Evolutionary conservation across 2,888 invertebrate species (phyloP).

Genomic region (Meliscaeva auricollis): DNA sequence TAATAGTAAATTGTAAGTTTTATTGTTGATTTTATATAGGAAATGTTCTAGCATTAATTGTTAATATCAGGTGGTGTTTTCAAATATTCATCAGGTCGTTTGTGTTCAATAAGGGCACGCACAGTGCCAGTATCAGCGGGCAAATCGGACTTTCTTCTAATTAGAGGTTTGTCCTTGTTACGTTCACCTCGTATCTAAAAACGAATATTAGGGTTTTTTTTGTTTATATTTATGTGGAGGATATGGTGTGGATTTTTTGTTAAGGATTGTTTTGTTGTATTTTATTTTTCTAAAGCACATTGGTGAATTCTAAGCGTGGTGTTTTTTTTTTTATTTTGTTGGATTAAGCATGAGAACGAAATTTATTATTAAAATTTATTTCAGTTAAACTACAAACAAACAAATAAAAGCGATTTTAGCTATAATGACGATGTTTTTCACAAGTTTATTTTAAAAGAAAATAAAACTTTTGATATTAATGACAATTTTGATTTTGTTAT

Average conservation of each 20-base stretch:
- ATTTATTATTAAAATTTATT: constrained; percentile 28
- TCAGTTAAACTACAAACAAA: constrained; percentile 66
- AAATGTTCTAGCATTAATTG: constrained; percentile 88
- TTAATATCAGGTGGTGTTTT: constrained; percentile 93
- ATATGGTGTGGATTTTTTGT: constrained; percentile 53
- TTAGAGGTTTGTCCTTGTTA: constrained; percentile 93
- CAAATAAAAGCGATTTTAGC: constrained; percentile 57
- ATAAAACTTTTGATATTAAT: constrained; percentile 3
- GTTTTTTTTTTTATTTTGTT: neutral
- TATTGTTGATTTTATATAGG: constrained; percentile 53
- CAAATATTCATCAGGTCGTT: constrained; percentile 95
- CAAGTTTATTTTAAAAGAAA: neutral
- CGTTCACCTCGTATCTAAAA: constrained; percentile 84
- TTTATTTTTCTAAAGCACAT: constrained; percentile 56
- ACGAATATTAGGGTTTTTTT: constrained; percentile 59
- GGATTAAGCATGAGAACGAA: constrained; percentile 56
- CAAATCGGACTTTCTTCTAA: constrained; percentile 97
- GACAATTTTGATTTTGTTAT: constrained; percentile 5
- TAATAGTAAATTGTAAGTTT: constrained; percentile 65
- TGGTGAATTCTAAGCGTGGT: constrained; percentile 66
- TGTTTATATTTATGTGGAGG: constrained; percentile 23
- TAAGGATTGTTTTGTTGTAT: constrained; percentile 5
- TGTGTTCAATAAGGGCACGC: constrained; percentile 95
- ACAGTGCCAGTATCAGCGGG: constrained; percentile 97
- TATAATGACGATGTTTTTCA: constrained; percentile 49